These are phyloP conservation scores for Rhagium mordax DNA, from an alignment of 2,888 invertebrate species.

Conservation along the genomic window DNA sequence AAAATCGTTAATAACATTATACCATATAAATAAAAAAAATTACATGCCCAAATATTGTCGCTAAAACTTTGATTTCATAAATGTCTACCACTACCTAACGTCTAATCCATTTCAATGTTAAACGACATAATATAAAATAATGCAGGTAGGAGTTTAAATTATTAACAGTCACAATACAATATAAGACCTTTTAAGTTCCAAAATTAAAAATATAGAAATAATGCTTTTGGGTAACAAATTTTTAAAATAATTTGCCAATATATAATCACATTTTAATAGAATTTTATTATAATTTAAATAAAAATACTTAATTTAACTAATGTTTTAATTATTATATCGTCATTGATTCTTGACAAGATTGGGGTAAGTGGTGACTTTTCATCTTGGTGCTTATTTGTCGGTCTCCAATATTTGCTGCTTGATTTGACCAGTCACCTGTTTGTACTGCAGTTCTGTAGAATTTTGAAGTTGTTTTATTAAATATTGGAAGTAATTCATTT, in stretches of 20 bases:
- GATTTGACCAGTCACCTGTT: slow-evolving; percentile 92
- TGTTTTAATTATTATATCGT: slow-evolving; percentile 54
- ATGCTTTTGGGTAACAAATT: neutral
- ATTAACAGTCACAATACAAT: neutral
- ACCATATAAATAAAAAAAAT: no score
- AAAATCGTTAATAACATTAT: no score
- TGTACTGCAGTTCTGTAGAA: slow-evolving; percentile 89
- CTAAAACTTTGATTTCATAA: no score
- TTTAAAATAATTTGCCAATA: neutral
- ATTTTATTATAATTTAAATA: slow-evolving; percentile 3
- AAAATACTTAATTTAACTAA: slow-evolving; percentile 1
- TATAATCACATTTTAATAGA: neutral
- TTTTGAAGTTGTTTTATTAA: slow-evolving; percentile 95
- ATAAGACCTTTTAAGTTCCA: neutral
- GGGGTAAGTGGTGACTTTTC: slow-evolving; percentile 69
- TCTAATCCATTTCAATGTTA: neutral
- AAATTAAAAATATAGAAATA: neutral
- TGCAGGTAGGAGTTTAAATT: neutral
- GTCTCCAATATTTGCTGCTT: slow-evolving; percentile 70
- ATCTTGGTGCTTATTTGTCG: slow-evolving; percentile 65
- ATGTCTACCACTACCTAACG: neutral
- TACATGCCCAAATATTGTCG: no score
- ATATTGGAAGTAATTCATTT: slow-evolving; percentile 96
- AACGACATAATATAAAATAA: neutral
- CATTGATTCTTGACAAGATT: slow-evolving; percentile 65